Conservation (phyloP, 2,113 vertebrate species). For the Pardalotus punctatus region DNA sequence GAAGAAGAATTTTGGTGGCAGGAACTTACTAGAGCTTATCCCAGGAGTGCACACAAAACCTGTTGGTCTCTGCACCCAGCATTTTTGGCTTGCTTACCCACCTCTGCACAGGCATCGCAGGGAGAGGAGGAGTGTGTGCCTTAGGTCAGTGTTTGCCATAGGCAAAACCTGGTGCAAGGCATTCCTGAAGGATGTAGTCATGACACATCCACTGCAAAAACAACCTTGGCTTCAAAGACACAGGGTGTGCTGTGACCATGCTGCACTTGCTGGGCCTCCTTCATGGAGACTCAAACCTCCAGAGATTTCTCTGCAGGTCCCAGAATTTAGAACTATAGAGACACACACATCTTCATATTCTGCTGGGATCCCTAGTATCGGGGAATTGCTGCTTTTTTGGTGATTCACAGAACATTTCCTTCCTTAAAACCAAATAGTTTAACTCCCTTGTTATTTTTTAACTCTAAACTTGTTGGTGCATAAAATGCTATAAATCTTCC, state of each 20-base stretch:
- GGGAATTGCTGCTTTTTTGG: not conserved
- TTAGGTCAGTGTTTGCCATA: too few species aligned
- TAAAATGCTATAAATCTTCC: not conserved
- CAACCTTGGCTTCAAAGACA: not conserved
- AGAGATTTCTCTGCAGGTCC: not conserved
- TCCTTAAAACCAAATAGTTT: not conserved
- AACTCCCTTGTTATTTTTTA: not conserved
- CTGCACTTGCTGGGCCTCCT: not conserved
- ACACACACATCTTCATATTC: rapidly evolving
- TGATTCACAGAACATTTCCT: not conserved
- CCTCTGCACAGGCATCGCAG: not conserved
- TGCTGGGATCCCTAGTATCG: not conserved
- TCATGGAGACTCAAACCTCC: not conserved
- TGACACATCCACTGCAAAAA: not conserved
- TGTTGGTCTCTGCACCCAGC: not conserved
- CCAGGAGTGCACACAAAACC: not conserved
- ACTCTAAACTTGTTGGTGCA: not conserved
- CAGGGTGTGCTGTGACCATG: not conserved
- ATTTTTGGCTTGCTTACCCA: not conserved
- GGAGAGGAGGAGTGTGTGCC: not conserved
- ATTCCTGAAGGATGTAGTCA: not conserved
- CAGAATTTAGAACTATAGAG: not conserved
- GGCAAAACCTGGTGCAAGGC: not conserved
- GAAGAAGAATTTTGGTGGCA: not conserved
- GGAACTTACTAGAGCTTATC: not conserved